A percentile compares a stretch with the other conserved stretches of the same genome.
Evolutionary conservation across 1,140 invertebrate genomes (phyloP).

Genomic region (Zaprionus nigranus): DNA sequence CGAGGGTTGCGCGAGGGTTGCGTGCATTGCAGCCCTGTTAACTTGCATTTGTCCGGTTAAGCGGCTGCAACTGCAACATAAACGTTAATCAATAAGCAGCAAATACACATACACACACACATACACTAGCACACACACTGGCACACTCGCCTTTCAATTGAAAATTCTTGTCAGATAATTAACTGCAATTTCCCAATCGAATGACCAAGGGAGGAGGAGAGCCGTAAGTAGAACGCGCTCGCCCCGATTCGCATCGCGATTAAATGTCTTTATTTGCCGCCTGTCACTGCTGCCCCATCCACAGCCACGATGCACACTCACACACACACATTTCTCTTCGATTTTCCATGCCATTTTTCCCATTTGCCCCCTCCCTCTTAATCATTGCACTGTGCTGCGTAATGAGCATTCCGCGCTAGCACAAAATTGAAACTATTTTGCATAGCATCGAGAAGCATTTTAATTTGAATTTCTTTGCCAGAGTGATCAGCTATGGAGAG

Average conservation of each 20-base stretch:
- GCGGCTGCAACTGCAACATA: conserved; percentile 27
- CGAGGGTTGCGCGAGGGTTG: conserved; percentile 38
- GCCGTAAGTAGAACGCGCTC: neutral
- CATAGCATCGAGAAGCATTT: conserved; percentile 76
- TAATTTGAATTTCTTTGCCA: conserved; percentile 82
- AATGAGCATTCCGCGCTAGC: conserved; percentile 74
- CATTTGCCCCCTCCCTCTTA: neutral
- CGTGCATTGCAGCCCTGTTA: conserved; percentile 66
- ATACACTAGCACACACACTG: no score
- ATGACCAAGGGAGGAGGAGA: conserved; percentile 9
- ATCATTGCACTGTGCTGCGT: conserved; percentile 42
- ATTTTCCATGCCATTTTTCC: conserved; percentile 19
- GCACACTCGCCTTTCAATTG: conserved; percentile 21
- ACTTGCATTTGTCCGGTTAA: conserved; percentile 72
- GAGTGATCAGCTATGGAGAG: conserved; percentile 45
- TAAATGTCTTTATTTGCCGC: conserved; percentile 58
- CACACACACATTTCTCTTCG: conserved; percentile 6
- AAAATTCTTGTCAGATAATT: conserved; percentile 56
- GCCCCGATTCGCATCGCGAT: conserved; percentile 15
- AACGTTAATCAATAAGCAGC: conserved; percentile 71
- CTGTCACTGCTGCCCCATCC: conserved; percentile 25
- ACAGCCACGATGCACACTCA: neutral
- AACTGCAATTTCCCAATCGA: conserved; percentile 66
- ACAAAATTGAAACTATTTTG: conserved; percentile 81
- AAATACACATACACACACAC: conserved; percentile 10